Base-by-base conservation (phyloP, 2,888 invertebrate genomes). In the Standfussiana lucernea region DNA sequence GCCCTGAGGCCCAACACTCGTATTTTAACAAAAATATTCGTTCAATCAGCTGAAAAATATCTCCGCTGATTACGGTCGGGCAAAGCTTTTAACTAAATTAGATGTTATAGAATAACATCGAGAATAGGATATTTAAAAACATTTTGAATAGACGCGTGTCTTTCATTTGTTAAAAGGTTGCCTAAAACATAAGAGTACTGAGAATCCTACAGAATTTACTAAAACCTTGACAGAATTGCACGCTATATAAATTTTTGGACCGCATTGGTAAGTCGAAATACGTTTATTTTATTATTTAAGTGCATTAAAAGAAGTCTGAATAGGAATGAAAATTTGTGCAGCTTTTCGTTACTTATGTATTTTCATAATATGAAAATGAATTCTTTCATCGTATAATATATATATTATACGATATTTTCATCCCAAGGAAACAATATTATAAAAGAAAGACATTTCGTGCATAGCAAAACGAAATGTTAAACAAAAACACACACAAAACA, bases 41-140 rank as follows among this genome's bases (percentile, higher is more conserved):
- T 53, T 68, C 64, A 82, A 79, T 79, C 79, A 79, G 50, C 59
- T 78, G 42, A 40, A 82, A 82, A 71, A 75, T 73, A 64, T 86
- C 64, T 75, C 11, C 13, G 3, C 35, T 72, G 59, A 77, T 70
- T 53, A 73, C n/a, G n/a, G 18, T 6, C 50, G 56, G 21, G 62
- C 37, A 71, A 85, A 72, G 79, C 86, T 84, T 83, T 86, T 79
- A 84, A 79, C 83, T 76, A 83, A 79, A 86, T 84, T 75, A 83
- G 42, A 80, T 72, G 74, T 59, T 74, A 70, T 67, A 70, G 24
- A 75, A 80, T 82, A 47, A 74, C 64, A 47, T 56, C 61, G 59
- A 50, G 28, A 74, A 69, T 47, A 61, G 37, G 40, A 53, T 45
- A 62, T 66, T n/a, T n/a, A 66, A 65, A 75, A 18, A 66, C 50